Base-by-base conservation (phyloP, 2,113 vertebrate genomes). In the Sinocyclocheilus grahami region DNA sequence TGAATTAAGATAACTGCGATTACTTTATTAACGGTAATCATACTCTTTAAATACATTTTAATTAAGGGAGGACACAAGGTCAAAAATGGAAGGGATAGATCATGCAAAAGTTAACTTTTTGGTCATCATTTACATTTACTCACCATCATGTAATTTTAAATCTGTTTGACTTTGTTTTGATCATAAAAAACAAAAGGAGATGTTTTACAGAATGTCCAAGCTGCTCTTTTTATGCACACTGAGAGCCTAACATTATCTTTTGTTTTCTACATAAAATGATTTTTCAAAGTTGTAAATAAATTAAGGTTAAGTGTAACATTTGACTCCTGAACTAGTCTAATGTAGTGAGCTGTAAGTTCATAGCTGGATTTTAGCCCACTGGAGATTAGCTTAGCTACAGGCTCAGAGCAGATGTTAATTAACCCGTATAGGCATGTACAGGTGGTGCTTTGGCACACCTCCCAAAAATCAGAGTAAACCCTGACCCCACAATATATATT, bases 311-410 rank as follows among this genome's bases (percentile, higher is more conserved):
- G 58, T 62, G 58, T 62, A 62, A 60, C 20, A 1, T 18, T 18
- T 82, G 24, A 30, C 42, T 82, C 5, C 12, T 12, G 39, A 48
- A 48, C 12, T 37, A 16, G 30, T 81, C 14, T 20, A n/a, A 16
- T 2, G 13, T 3, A 67, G n/a, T 16, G 16, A 48, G 78, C 58
- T 14, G 33, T 46, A 39, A 12, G 14, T 78, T 55, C 76, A 81
- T 63, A 39, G 18, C 30, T 55, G 48, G 55, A 79, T 62, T 78
- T 14, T n/a, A 63, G 12, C 58, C 78, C 33, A 80, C 1, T 10
- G 16, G 24, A 82, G 79, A 82, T 82, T 67, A 82, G 42, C 62
- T 82, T 67, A 82, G 42, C 79, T 82, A 27, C 60, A 33, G 42
- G 16, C 24, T 33, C 51, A 20, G 39, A 79, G n/a, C 78, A 82